Evolutionary conservation across 2,888 invertebrate genomes (phyloP), one percentile per base, ranked within the genome.

Genomic region (Rhagonycha fulva): DNA sequence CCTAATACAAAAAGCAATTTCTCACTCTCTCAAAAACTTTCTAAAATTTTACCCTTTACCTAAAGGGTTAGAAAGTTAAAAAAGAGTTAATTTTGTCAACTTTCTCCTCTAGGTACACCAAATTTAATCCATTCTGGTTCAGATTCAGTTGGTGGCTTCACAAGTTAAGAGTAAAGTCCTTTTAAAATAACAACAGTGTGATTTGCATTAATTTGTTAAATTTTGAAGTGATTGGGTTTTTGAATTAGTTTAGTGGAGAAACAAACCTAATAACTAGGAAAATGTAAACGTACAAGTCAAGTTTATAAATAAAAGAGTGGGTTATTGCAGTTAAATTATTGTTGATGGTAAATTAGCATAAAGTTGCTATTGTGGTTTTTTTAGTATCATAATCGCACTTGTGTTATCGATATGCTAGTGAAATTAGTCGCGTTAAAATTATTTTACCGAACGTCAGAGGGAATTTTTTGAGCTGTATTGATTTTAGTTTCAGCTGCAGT

Each of bases 401-500:
- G n/a, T 24, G n/a, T 66, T 24, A 26, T 66, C 24, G 26, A 66
- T 66, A 24, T 23, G 24, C 24, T 66, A n/a, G 19, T 9, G n/a
- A 66, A 2, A 47, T 47, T 47, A 7, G 30, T 28, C 19, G 12
- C 23, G 11, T 69, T 60, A 69, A 47, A 69, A 32, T 12, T 30
- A 71, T 14, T 30, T 19, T 12, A 12, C n/a, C 14, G 23, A 26
- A 71, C 63, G 24, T 23, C 14, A 32, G 69, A 63, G 63, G 47
- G 26, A 67, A 67, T 71, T 74, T 74, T 14, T 23, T 70, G 28
- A 78, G 77, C 72, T 71, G 68, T 82, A 82, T 82, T 81, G 82
- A 82, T 82, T 81, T 80, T 72, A 74, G 60, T 71, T 66, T 14
- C 32, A 80, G 75, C 76, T 81, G 82, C 82, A 82, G 76, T 70